A percentile compares a stretch with the other conserved stretches of the same genome.
Evolutionary conservation across 2,113 vertebrate species (phyloP).

Genomic region (Machaerirhynchus nigripectus): DNA sequence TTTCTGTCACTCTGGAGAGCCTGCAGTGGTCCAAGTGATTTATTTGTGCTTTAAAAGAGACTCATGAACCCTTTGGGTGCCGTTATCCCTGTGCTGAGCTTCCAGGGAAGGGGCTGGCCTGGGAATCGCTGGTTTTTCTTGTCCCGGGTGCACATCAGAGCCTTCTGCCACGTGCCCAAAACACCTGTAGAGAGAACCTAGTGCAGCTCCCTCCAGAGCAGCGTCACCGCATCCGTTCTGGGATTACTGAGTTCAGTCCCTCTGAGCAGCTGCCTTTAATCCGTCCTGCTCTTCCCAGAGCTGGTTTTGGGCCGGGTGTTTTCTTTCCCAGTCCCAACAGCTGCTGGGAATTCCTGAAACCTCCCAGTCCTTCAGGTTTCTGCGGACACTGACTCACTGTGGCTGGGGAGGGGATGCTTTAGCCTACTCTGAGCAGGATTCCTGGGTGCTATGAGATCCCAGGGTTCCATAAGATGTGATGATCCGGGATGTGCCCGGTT

Average conservation of each 20-base stretch:
- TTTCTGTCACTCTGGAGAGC: background rate
- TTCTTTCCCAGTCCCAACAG: background rate
- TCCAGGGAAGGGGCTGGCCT: background rate
- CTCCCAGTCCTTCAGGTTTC: background rate
- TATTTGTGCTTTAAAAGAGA: background rate
- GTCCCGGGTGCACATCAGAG: rapidly evolving
- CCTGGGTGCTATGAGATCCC: background rate
- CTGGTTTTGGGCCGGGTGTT: background rate
- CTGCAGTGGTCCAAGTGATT: background rate
- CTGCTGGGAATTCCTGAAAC: background rate
- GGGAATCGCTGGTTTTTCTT: background rate
- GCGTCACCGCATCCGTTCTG: background rate
- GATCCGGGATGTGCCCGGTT: background rate
- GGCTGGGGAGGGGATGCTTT: rapidly evolving
- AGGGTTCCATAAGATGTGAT: rapidly evolving
- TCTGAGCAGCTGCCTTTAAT: background rate
- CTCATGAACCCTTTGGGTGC: background rate
- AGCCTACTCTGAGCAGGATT: background rate
- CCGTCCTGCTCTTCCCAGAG: background rate
- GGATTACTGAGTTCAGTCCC: background rate
- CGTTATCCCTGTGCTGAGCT: rapidly evolving
- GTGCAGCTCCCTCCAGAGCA: background rate
- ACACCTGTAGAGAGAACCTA: background rate
- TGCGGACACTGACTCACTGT: rapidly evolving
- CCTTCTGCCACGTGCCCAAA: background rate